A percentile compares a stretch with the other conserved stretches of the same genome.
These are phyloP conservation scores for Cepphus grylle DNA, from an alignment of 2,113 vertebrate genomes.

Conservation along the genomic window DNA sequence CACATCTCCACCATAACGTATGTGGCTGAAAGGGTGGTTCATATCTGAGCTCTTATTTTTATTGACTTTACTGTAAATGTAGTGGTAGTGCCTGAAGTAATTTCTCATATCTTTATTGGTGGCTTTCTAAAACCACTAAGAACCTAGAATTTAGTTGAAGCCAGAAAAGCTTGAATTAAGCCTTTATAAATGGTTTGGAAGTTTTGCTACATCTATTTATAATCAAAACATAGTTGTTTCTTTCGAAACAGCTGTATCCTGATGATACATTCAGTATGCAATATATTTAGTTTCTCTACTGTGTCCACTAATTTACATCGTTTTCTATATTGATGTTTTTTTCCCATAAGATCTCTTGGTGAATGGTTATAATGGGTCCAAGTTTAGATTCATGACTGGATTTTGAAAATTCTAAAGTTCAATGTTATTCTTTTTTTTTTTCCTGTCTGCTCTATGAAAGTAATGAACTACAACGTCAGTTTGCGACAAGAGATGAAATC, in stretches of 20 bases:
- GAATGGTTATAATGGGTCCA: background rate
- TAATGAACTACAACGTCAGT: background rate
- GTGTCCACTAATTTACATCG: background rate
- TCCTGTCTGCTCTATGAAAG: background rate
- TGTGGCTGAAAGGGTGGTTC: background rate
- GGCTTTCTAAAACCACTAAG: background rate
- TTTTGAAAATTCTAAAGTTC: background rate
- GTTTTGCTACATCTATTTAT: background rate
- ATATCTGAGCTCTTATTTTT: background rate
- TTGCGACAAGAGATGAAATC: background rate
- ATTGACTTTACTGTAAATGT: background rate
- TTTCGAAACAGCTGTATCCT: background rate
- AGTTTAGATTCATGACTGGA: background rate
- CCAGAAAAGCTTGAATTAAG: background rate
- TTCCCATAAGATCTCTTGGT: background rate
- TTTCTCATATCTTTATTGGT: background rate
- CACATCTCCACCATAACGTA: background rate
- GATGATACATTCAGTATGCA: background rate
- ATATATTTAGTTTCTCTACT: slow-evolving; percentile 7
- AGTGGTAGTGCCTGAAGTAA: background rate
- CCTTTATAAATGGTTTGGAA: background rate
- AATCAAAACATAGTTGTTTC: background rate
- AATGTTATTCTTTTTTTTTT: background rate
- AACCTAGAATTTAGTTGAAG: background rate
- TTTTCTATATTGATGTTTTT: background rate